Percentiles rank a stretch among this genome's conserved stretches.
Conservation (phyloP, 2,797 vertebrate species). For the Dryobates pubescens region DNA sequence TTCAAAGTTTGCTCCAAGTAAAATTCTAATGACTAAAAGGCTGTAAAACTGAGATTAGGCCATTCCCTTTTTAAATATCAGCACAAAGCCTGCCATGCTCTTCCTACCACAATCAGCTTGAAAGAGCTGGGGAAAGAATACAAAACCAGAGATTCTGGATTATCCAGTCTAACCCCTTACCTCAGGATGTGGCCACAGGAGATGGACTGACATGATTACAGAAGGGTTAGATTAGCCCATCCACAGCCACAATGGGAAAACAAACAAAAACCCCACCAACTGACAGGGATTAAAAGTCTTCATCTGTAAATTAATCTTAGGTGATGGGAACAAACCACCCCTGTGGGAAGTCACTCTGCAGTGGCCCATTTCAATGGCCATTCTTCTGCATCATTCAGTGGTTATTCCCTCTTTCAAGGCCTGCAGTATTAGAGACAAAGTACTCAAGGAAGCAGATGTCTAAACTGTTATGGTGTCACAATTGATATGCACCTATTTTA, state of each 20-base stretch:
- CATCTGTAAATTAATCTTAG: neutral
- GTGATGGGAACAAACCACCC: neutral
- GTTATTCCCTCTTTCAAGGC: neutral
- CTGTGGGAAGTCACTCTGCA: neutral
- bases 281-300: neutral
- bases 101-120: neutral
- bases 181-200: neutral
- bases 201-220: neutral
- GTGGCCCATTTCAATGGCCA: neutral
- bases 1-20: neutral
- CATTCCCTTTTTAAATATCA: neutral
- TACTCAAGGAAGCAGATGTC: neutral
- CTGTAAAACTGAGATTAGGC: neutral
- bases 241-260: neutral
- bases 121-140: neutral
- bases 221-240: neutral
- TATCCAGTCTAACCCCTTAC: neutral
- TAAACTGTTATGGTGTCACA: neutral
- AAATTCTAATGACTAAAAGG: neutral
- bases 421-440: neutral
- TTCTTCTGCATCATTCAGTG: neutral
- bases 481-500: neutral
- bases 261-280: no score
- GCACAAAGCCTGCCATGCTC: rapidly evolving
- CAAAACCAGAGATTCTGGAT: neutral